phyloP scores from a whole-genome alignment of 2,113 vertebrate species.

The Formicarius rufipectus region DNA sequence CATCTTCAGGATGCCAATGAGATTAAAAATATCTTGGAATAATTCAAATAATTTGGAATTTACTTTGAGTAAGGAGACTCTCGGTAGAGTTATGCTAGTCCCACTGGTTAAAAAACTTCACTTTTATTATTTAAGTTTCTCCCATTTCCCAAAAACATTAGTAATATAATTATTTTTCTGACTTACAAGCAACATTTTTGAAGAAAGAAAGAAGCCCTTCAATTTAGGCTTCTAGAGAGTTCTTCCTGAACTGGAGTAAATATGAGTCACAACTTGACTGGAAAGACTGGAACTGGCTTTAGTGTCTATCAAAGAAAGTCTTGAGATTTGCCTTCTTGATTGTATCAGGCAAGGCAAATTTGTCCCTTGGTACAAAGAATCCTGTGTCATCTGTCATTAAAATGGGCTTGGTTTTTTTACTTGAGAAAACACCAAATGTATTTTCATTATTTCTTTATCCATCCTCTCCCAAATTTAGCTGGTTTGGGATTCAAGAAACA shows the following conservation, averaged over 20 bases:
- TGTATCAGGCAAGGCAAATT: background rate
- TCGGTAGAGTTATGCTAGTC: background rate
- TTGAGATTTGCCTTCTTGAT: background rate
- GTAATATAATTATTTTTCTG: background rate
- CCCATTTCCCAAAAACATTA: background rate
- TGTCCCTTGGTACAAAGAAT: background rate
- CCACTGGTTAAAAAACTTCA: background rate
- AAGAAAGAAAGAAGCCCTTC: background rate
- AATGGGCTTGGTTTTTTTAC: background rate
- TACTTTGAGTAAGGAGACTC: background rate
- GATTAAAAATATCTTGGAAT: background rate
- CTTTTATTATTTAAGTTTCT: background rate
- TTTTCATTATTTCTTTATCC: background rate
- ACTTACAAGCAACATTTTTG: background rate
- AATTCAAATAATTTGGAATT: background rate
- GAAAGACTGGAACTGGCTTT: background rate
- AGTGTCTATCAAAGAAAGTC: background rate
- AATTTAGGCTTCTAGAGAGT: background rate
- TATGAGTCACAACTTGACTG: conserved; percentile 1
- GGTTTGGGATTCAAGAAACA: background rate
- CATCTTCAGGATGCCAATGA: background rate
- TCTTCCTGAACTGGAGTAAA: conserved; percentile 1
- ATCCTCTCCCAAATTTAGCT: background rate
- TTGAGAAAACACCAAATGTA: background rate
- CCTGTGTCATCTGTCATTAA: background rate